phyloP scores from a whole-genome alignment of 2,113 vertebrate species.

The Desmodus rotundus region DNA sequence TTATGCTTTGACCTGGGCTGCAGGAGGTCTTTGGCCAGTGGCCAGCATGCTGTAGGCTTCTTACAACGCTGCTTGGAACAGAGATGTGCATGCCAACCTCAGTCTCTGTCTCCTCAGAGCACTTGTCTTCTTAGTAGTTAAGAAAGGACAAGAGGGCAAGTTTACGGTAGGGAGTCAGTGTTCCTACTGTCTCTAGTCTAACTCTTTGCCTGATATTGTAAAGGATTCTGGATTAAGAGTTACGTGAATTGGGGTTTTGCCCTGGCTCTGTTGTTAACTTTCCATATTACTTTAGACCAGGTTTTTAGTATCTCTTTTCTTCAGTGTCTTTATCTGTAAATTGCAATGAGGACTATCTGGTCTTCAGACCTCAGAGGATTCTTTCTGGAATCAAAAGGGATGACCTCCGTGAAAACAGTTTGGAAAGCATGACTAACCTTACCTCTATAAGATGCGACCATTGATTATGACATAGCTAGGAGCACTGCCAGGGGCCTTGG shows the following conservation, averaged over 20 bases:
- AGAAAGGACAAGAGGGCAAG: not conserved
- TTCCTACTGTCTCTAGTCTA: not conserved
- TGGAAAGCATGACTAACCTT: not conserved
- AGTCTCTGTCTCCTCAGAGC: not conserved
- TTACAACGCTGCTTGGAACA: not conserved
- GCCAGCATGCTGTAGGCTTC: not conserved
- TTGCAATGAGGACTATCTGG: not conserved
- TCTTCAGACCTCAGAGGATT: not conserved
- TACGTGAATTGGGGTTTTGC: not conserved
- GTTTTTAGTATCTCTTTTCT: conserved; percentile 3
- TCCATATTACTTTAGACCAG: not conserved
- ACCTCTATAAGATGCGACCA: not conserved
- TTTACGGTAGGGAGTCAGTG: not conserved
- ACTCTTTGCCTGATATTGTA: not conserved
- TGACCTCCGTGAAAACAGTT: not conserved
- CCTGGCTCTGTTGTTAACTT: not conserved
- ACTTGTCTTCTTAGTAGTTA: not conserved
- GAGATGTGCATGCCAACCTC: not conserved
- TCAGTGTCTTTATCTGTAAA: not conserved
- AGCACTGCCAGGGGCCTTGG: not conserved
- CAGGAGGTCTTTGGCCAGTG: not conserved
- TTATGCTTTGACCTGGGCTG: not conserved
- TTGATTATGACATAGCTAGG: not conserved
- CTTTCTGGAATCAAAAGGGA: not conserved
- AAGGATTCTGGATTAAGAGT: not conserved